A percentile compares a stretch with the other conserved stretches of the same genome.
Evolutionary conservation across 2,113 vertebrate genomes (phyloP).

Genomic region (Phaetusa simplex): DNA sequence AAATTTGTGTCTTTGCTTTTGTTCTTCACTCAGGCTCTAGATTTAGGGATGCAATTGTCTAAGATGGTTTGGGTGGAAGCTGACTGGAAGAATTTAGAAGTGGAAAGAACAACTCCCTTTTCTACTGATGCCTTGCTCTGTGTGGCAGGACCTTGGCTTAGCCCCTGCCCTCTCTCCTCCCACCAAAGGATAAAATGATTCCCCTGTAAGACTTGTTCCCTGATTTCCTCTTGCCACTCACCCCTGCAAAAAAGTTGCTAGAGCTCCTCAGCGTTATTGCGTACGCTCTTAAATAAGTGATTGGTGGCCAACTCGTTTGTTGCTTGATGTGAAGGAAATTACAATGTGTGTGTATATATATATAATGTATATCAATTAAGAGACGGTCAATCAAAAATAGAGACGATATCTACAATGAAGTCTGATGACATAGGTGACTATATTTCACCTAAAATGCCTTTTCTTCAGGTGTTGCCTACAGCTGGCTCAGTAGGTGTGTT

Average conservation of each 20-base stretch:
- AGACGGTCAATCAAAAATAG: background rate
- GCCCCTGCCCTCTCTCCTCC: background rate
- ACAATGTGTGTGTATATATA: background rate
- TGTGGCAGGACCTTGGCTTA: background rate
- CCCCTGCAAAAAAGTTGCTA: background rate
- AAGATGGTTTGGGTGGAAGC: background rate
- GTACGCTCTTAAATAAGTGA: background rate
- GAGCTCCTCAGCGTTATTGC: background rate
- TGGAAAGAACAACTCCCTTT: background rate
- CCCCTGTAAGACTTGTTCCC: background rate
- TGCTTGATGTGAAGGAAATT: background rate
- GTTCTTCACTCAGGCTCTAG: background rate
- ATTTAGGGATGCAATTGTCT: background rate
- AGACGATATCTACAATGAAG: background rate
- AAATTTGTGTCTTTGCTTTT: background rate
- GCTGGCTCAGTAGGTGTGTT: background rate
- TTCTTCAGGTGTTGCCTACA: background rate
- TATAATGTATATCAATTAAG: background rate
- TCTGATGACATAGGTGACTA: background rate
- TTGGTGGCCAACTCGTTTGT: background rate
- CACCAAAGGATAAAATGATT: background rate
- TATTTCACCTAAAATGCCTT: background rate
- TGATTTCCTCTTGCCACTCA: background rate
- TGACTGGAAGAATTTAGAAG: background rate
- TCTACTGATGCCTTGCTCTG: background rate